These are phyloP conservation scores for Mus spicilegus DNA, from an alignment of 2,113 vertebrate genomes.

Conservation along the genomic window DNA sequence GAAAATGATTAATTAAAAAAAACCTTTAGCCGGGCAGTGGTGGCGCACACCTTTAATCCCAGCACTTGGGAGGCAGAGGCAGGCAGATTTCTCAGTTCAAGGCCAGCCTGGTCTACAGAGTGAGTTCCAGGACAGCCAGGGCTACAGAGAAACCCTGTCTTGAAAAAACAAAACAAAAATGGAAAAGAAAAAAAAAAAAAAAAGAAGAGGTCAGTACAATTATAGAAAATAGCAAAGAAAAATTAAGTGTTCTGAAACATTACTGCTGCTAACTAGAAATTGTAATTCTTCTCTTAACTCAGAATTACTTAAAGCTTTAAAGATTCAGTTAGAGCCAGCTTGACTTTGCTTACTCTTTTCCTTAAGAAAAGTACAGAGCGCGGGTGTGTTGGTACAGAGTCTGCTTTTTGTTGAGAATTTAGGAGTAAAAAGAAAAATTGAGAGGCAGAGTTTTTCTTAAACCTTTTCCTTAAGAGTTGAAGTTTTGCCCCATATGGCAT, in stretches of 20 bases:
- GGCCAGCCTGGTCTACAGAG: no score
- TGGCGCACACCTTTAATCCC: not conserved
- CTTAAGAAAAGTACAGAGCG: not conserved
- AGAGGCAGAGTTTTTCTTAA: not conserved
- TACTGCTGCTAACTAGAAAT: constrained; percentile 25
- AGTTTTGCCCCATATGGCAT: not conserved
- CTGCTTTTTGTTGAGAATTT: constrained; percentile 32
- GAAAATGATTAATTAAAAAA: constrained; percentile 34
- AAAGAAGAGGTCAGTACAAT: not conserved
- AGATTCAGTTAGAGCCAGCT: not conserved
- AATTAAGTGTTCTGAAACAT: constrained; percentile 24
- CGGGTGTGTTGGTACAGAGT: not conserved
- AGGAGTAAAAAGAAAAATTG: constrained; percentile 39
- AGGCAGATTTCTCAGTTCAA: no score
- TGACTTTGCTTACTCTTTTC: constrained; percentile 43
- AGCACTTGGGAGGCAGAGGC: no score
- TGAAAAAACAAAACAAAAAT: no score
- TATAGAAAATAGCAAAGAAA: constrained; percentile 46
- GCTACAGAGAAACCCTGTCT: no score
- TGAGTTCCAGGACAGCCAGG: no score
- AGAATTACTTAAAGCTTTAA: not conserved
- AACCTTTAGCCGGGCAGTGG: no score
- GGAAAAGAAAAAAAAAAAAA: no score
- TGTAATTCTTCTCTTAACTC: not conserved
- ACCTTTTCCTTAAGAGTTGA: not conserved